Evolutionary conservation across 2,888 invertebrate species (phyloP), one percentile per base, ranked within the genome.

Genomic region (Beris chalybata): DNA sequence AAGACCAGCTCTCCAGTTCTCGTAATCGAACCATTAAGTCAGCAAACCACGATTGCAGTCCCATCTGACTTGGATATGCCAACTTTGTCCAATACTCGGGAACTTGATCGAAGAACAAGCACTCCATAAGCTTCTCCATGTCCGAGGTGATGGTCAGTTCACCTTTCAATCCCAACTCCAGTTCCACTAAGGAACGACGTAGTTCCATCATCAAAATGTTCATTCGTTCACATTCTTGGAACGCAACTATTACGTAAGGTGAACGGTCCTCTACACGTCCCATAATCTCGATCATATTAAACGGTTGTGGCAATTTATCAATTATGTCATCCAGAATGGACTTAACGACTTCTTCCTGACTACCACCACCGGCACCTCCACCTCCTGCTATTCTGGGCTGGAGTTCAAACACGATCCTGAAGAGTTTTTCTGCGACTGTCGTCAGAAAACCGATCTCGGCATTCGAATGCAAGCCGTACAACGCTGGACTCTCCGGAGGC

Each of bases 211-310:
- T 93, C 6, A 97, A 85, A 45, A 84, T 85, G 79, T 97, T 97
- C 95, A 97, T 96, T 50, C 96, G 85, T 79, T 97, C 96, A 78
- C 95, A 95, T 80, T 97, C 97, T 71, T 97, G 94, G 73, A 94
- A 86, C 0, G 92, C 92, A 0, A 97, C 97, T 61, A 96, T 93
- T 0, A 92, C 90, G 77, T 88, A 97, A 0, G 97, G 97, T 3
- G 93, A 93, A 69, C 91, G 84, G 74, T 97, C 95, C 78, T 96
- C 95, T 4, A 89, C 88, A 78, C 92, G 92, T 1, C 86, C 87
- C 87, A 91, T 89, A 75, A 97, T 85, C 77, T 97, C 97, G 0
- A 82, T 76, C 73, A 97, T 88, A 75, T 91, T 92, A 79, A 96
- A 97, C 64, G 90, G 89, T 69, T 94, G 92, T 0, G 95, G 95